These are phyloP conservation scores for Sphecodes monilicornis DNA, from an alignment of 2,888 invertebrate species.

Conservation along the genomic window DNA sequence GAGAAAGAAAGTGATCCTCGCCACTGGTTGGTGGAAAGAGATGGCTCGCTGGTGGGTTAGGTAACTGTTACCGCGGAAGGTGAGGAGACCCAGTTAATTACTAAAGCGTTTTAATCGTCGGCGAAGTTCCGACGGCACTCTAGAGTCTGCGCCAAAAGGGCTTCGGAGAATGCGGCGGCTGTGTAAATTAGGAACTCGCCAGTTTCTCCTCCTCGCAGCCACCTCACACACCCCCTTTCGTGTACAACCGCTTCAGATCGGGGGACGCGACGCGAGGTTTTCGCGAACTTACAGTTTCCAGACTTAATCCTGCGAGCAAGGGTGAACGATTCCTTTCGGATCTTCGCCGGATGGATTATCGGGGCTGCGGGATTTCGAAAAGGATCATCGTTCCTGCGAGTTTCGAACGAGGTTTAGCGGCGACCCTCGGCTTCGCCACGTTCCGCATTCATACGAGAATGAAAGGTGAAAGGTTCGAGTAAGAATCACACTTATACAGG, in stretches of 20 bases:
- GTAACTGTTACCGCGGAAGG: slow-evolving; percentile 82
- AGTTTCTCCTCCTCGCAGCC: slow-evolving; percentile 69
- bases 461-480: not conserved
- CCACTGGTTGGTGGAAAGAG: slow-evolving; percentile 47
- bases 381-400: not conserved
- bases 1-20: slow-evolving; percentile 33
- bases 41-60: slow-evolving; percentile 58
- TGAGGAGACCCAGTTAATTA: slow-evolving; percentile 84
- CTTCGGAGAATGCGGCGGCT: slow-evolving; percentile 76
- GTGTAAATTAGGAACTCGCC: slow-evolving; percentile 82
- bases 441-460: not conserved
- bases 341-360: not conserved
- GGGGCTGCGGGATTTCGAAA: not conserved
- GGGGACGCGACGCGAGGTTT: slow-evolving; percentile 5
- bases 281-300: slow-evolving; percentile 8
- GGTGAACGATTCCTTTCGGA: slow-evolving; percentile 10
- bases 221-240: not conserved
- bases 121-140: slow-evolving; percentile 81
- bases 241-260: not conserved
- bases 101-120: slow-evolving; percentile 85
- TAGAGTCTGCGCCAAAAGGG: slow-evolving; percentile 71
- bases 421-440: not conserved
- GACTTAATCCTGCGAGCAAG: not conserved
- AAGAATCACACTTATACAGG: not conserved
- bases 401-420: not conserved